Evolutionary conservation across 92 coral and sea anemone species (phyloP), one percentile per base, ranked within the genome.

Genomic region (Blastomussa wellsi): DNA sequence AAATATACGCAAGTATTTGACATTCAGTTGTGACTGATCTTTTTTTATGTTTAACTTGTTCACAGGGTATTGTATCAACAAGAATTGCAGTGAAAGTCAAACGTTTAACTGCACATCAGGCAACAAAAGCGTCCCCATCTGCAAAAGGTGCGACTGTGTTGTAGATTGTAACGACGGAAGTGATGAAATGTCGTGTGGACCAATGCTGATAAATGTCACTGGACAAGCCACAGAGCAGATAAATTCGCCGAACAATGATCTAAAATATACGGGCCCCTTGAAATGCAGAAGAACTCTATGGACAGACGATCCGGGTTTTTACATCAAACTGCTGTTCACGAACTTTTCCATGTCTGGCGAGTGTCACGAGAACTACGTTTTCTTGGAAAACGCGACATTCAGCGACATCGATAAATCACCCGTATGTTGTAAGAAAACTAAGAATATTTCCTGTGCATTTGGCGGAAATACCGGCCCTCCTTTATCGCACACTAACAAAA

Each of bases 301-400:
- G 86, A 83, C 86, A 6, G 86, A 83, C n/a, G 80, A 83, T 24
- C 65, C 76, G 10, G 87, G 82, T 31, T 74, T 74, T 74, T 84
- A 74, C 51, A 76, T 84, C n/a, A 74, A 74, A 36, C 82, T 84
- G 15, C 55, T 47, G 24, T 84, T 84, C 73, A 76, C 49, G 8
- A 36, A 76, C 39, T 84, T 84, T 66, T 31, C 48, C 20, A 60
- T 84, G 55, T 52, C 36, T 32, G 79, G 60, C 15, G 64, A 76
- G 41, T 84, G 87, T 55, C 22, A 31, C 0, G 66, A 84, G 0
- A 76, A 42, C 15, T 84, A 75, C 31, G 44, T 84, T 41, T 84
- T 28, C 76, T 16, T 84, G 62, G 75, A 75, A 59, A 84, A 84
- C 44, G 86, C 86, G 65, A 74, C 73, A 24, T 83, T 83, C 16